phyloP scores from a whole-genome alignment of 2,888 invertebrate species.

The Gastracanthus pulcherrimus region DNA sequence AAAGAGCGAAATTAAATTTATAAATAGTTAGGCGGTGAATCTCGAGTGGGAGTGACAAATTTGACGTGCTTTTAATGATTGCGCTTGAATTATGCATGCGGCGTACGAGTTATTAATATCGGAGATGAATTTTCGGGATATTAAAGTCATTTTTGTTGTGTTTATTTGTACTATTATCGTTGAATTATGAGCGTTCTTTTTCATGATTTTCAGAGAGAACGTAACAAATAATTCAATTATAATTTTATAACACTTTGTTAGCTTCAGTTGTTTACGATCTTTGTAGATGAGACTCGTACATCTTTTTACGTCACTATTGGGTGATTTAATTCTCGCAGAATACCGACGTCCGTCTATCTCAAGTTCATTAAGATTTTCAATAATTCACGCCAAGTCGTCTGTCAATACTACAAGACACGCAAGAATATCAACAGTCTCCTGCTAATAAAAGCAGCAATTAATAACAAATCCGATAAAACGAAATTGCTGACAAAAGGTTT shows the following conservation, averaged over 20 bases:
- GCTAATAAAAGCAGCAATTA: background rate
- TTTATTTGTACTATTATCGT: background rate
- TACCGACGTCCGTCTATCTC: too few relatives aligned
- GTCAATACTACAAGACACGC: background rate
- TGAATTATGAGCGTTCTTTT: background rate
- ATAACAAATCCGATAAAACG: background rate
- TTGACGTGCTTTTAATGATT: slow-evolving; percentile 8
- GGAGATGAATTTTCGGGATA: background rate
- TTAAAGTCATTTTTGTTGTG: background rate
- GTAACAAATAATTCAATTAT: too few relatives aligned
- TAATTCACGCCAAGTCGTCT: background rate
- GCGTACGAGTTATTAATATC: too few relatives aligned
- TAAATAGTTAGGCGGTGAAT: background rate
- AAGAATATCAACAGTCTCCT: background rate
- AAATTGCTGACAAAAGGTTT: background rate
- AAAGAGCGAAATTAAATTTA: slow-evolving; percentile 23
- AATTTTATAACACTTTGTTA: too few relatives aligned
- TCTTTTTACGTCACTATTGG: too few relatives aligned
- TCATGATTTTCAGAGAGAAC: too few relatives aligned
- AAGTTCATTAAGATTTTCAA: too few relatives aligned
- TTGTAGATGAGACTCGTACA: too few relatives aligned
- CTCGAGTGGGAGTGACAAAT: background rate
- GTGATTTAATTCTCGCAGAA: background rate
- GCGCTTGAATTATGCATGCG: background rate
- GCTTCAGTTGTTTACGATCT: too few relatives aligned